A percentile compares a stretch with the other conserved stretches of the same genome.
Evolutionary conservation across 2,888 invertebrate species (phyloP).

Genomic region (Conomelus anceps): DNA sequence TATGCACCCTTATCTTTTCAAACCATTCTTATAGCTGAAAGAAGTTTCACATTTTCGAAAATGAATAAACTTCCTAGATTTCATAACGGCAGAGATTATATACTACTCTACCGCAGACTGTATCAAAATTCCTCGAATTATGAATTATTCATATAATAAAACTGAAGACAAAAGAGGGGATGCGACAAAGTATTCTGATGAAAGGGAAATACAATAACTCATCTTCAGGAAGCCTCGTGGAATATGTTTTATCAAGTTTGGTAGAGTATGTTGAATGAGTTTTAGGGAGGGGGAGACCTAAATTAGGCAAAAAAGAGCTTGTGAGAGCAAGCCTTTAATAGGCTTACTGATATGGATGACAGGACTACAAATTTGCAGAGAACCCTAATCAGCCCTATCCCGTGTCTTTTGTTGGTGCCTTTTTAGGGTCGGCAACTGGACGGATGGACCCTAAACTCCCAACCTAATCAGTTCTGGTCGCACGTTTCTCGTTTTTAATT

Average conservation of each 20-base stretch:
- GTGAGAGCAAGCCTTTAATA: background rate
- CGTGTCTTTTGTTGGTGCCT: background rate
- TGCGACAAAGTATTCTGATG: background rate
- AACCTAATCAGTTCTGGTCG: background rate
- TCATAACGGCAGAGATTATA: background rate
- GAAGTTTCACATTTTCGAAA: background rate
- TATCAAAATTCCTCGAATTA: background rate
- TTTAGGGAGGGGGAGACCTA: background rate
- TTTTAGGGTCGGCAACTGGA: background rate
- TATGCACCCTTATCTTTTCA: background rate
- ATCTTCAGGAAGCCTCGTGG: background rate
- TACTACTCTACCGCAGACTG: background rate
- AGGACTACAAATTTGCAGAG: background rate
- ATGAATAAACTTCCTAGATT: background rate
- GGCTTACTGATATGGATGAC: background rate
- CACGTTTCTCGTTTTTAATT: background rate
- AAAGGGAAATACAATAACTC: background rate
- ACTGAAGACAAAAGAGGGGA: background rate
- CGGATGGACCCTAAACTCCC: background rate
- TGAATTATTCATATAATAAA: background rate
- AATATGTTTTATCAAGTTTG: background rate
- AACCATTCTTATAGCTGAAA: background rate
- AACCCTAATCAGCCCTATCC: background rate
- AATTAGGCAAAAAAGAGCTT: background rate
- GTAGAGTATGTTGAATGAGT: background rate